Percentiles rank a stretch among this genome's conserved stretches.
Conservation (phyloP, 2,888 invertebrate genomes). For the Leptarthrus brevirostris region DNA sequence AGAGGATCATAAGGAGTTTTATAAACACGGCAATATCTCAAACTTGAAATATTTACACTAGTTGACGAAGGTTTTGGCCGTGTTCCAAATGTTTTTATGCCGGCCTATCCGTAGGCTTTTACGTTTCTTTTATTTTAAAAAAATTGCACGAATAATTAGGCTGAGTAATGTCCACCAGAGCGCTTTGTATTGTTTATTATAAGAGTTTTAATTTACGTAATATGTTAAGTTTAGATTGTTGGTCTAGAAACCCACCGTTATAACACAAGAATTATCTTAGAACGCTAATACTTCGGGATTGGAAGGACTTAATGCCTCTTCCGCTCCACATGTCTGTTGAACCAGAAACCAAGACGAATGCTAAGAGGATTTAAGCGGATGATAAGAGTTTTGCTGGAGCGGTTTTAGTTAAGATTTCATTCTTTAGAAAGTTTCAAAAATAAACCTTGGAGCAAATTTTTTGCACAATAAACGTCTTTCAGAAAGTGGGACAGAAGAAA, state of each 20-base stretch:
- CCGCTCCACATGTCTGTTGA: constrained; percentile 4
- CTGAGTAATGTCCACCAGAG: neutral
- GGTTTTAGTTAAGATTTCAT: constrained; percentile 10
- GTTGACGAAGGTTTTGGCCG: constrained; percentile 13
- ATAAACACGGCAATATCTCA: constrained; percentile 32
- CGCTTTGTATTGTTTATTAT: neutral
- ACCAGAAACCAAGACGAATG: neutral
- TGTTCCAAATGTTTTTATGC: constrained; percentile 15
- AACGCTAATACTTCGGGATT: constrained; percentile 20
- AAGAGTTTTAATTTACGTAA: neutral
- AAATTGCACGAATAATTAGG: constrained; percentile 12
- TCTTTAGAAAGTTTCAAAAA: constrained; percentile 4
- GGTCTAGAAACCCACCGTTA: neutral
- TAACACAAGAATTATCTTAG: neutral
- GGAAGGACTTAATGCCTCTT: constrained; percentile 19
- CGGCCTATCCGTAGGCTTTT: neutral
- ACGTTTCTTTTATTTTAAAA: neutral
- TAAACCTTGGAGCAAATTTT: constrained; percentile 21
- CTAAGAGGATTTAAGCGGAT: constrained; percentile 8
- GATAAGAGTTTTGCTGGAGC: neutral
- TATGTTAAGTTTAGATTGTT: neutral
- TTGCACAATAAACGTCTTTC: constrained; percentile 22
- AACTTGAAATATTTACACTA: constrained; percentile 45
- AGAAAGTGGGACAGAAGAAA: constrained; percentile 32
- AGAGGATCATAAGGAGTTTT: constrained; percentile 19